Evolutionary conservation across 1,140 invertebrate genomes (phyloP), one percentile per base, ranked within the genome.

Genomic region (Nymphalis io): DNA sequence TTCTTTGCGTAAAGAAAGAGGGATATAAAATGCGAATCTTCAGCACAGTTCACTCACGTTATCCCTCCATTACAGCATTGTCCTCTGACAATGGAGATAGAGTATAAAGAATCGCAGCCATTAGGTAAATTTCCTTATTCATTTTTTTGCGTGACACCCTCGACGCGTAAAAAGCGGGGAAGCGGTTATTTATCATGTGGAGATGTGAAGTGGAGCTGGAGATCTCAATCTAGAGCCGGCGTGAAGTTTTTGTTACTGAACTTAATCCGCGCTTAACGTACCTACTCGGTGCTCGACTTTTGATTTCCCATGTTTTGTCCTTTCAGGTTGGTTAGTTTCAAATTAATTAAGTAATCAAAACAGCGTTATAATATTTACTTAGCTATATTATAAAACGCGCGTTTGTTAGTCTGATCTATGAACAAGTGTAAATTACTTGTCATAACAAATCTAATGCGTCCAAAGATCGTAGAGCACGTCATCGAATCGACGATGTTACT

Each of bases 91-190:
- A 91, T 90, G 80, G 87, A 78, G 79, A 83, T 80, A 71, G 81
- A 85, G 79, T 80, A 89, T 91, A 91, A 90, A 88, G 83, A 89
- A 90, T 90, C 82, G 87, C 70, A 74, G 76, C 87, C 88, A 90
- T 90, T 90, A 90, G 88, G 87, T 89, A 89, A 89, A 90, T 89
- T 90, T 90, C 84, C 88, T 88, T 85, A 89, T 89, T 87, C 87
- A 89, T 89, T 91, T 89, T 88, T 89, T 91, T 91, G 83, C 89
- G 85, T 84, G 86, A 89, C 89, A 89, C 89, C 89, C 88, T 85
- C 81, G 74, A 11, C 48, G 72, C 78, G 82, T 85, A 87, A 88
- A 84, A 85, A 87, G 82, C 75, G 82, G 82, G 82, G 79, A 83
- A 85, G 76, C 76, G 78, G 71, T 79, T 85, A 89, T 90, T 88